A percentile compares a stretch with the other conserved stretches of the same genome.
These are phyloP conservation scores for Hypocryptadius cinnamomeus DNA, from an alignment of 2,113 vertebrate species.

Conservation along the genomic window DNA sequence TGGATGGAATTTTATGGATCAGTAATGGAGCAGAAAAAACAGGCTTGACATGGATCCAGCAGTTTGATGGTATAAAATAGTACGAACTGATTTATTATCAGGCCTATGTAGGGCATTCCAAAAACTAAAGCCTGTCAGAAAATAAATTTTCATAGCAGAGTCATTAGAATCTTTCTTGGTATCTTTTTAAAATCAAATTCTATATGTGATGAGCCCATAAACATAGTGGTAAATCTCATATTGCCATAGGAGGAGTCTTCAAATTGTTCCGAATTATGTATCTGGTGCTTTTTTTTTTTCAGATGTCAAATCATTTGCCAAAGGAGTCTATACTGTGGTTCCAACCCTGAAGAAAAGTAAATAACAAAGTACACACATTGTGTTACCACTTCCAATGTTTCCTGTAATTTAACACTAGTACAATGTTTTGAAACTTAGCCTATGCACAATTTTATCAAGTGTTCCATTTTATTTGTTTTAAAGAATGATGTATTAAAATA, in stretches of 20 bases:
- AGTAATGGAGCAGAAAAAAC: not conserved
- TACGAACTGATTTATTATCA: not conserved
- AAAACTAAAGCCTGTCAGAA: not conserved
- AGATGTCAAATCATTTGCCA: not conserved
- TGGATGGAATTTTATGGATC: not conserved
- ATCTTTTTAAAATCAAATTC: not conserved
- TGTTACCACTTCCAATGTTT: not conserved
- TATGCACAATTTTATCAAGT: not conserved
- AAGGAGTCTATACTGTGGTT: not conserved
- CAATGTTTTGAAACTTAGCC: not conserved
- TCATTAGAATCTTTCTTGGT: not conserved
- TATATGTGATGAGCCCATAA: not conserved
- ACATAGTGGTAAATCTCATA: not conserved
- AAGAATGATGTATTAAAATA: not conserved
- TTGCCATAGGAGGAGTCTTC: not conserved
- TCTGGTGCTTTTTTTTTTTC: not conserved
- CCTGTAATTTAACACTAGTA: not conserved
- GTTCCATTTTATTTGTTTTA: not conserved
- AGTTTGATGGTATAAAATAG: not conserved
- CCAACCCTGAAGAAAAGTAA: not conserved
- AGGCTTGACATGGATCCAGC: not conserved
- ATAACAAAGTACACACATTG: not conserved
- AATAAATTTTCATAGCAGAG: not conserved
- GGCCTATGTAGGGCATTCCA: not conserved
- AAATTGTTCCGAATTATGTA: not conserved